These are phyloP conservation scores for Furnarius figulus DNA, from an alignment of 2,113 vertebrate species.

Conservation along the genomic window DNA sequence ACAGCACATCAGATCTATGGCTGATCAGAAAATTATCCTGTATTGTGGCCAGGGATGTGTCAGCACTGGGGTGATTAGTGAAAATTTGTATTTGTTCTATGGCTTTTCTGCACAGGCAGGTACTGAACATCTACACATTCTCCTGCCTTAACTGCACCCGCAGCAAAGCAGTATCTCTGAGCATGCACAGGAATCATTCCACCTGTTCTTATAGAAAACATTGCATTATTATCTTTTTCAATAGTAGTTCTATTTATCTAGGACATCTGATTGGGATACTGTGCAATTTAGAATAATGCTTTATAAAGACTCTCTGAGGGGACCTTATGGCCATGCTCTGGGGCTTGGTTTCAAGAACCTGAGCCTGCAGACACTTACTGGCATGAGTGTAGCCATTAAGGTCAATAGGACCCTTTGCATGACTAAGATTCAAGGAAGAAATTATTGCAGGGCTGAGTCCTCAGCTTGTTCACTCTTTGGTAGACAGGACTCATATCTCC, in stretches of 20 bases:
- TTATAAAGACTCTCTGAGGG: neutral
- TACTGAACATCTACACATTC: neutral
- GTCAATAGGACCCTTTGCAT: neutral
- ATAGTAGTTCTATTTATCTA: neutral
- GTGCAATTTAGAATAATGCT: neutral
- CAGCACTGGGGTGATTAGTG: accelerated
- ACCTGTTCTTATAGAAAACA: neutral
- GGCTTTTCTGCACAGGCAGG: neutral
- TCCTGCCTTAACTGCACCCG: neutral
- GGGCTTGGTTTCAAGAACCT: neutral
- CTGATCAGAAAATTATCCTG: neutral
- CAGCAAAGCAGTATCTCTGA: neutral
- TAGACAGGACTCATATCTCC: neutral
- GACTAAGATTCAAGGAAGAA: neutral
- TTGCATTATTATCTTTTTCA: neutral
- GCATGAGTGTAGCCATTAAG: neutral
- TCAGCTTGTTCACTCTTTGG: neutral
- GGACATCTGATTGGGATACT: neutral
- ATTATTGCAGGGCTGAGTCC: neutral
- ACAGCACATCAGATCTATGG: neutral
- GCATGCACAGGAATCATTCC: neutral
- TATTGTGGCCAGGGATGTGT: neutral
- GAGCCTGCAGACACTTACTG: neutral
- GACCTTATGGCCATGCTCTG: neutral
- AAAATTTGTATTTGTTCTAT: neutral